A percentile compares a stretch with the other conserved stretches of the same genome.
These are phyloP conservation scores for Cabera pusaria DNA, from an alignment of 2,888 invertebrate genomes.

Conservation along the genomic window DNA sequence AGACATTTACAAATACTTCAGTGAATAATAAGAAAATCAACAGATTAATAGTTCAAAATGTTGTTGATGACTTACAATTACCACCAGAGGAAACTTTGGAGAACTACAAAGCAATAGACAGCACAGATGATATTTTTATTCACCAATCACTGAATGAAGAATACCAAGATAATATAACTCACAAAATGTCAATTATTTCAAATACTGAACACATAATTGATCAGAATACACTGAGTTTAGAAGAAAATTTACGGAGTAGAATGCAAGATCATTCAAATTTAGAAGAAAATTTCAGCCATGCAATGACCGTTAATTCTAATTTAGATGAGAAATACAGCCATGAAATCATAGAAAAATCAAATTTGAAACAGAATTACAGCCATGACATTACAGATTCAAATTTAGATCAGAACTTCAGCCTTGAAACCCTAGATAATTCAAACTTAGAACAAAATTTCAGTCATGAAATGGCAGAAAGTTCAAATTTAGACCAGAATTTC, in stretches of 20 bases:
- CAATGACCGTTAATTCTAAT: no score
- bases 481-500: constrained; percentile 1
- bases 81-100: constrained; percentile 3
- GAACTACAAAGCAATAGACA: background rate
- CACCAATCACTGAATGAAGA: no score
- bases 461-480: background rate
- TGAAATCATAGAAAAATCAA: no score
- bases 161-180: background rate
- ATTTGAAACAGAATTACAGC: no score
- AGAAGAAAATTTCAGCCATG: constrained; percentile 1
- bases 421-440: no score
- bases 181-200: background rate
- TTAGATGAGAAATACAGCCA: no score
- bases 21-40: background rate
- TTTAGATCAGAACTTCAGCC: no score
- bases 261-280: constrained; percentile 1
- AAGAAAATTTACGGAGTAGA: background rate
- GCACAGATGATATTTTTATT: background rate
- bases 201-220: no score
- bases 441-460: constrained; percentile 3
- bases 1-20: constrained; percentile 12
- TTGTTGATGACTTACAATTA: constrained; percentile 17
- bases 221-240: no score
- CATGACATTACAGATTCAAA: no score
- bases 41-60: constrained; percentile 12